These are phyloP conservation scores for Falco peregrinus DNA, from an alignment of 2,797 vertebrate genomes.

Conservation along the genomic window DNA sequence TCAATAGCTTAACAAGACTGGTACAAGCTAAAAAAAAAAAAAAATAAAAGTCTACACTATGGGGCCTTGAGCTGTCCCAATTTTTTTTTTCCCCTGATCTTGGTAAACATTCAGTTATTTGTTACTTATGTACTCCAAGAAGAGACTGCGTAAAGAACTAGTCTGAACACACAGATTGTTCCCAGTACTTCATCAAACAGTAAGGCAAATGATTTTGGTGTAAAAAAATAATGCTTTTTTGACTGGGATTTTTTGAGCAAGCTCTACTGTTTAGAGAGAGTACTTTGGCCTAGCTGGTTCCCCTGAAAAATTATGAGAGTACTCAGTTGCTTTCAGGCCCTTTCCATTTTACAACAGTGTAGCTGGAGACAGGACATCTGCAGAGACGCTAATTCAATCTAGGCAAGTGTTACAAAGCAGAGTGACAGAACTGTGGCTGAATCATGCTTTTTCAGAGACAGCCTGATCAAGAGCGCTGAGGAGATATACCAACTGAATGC, in stretches of 20 bases:
- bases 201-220: not conserved
- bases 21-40: not conserved
- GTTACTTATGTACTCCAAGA: not conserved
- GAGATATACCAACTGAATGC: not conserved
- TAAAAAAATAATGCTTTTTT: not conserved
- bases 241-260: not conserved
- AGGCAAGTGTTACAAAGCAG: not conserved
- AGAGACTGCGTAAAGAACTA: not conserved
- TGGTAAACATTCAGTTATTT: not conserved
- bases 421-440: not conserved
- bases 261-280: not conserved
- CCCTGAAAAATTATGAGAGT: not conserved
- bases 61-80: not conserved
- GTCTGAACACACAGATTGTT: not conserved
- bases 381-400: not conserved
- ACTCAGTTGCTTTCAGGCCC: not conserved
- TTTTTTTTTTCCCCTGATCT: not conserved
- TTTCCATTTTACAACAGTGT: not conserved
- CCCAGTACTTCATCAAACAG: not conserved
- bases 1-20: not conserved
- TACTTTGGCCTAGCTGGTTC: not conserved
- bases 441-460: not conserved
- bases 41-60: not conserved
- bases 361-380: conserved; percentile 13
- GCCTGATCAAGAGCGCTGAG: not conserved